Evolutionary conservation across 2,113 vertebrate genomes (phyloP).

Genomic region (Donacobius atricapilla): DNA sequence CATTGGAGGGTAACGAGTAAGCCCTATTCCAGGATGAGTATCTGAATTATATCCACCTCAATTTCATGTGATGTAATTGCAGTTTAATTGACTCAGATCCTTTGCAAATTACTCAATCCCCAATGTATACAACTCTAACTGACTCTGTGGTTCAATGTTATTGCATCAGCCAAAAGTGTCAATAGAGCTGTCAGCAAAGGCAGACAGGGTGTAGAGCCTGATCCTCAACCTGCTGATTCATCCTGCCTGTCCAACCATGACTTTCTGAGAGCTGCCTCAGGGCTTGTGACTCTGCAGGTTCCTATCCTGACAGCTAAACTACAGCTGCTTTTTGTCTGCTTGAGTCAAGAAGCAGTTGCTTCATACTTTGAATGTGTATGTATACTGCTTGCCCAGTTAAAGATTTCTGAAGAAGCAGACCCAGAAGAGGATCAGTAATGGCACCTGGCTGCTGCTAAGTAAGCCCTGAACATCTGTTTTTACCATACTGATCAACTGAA

Average conservation of each 20-base stretch:
- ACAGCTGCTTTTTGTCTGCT: neutral
- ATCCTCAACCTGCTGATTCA: neutral
- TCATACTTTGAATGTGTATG: neutral
- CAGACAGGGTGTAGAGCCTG: fast-evolving
- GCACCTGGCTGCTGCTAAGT: neutral
- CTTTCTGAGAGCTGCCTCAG: neutral
- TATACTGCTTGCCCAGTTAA: neutral
- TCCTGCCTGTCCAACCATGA: neutral
- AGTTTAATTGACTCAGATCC: conserved; percentile 1
- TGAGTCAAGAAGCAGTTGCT: neutral
- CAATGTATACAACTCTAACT: neutral
- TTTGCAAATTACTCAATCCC: neutral
- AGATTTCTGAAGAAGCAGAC: neutral
- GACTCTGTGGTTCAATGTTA: neutral
- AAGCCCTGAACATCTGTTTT: neutral
- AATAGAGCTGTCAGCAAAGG: neutral
- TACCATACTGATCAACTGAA: neutral
- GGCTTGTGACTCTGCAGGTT: neutral
- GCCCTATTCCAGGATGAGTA: neutral
- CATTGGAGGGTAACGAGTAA: neutral
- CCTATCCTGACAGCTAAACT: neutral
- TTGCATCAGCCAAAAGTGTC: neutral
- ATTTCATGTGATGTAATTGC: neutral
- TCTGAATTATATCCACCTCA: neutral
- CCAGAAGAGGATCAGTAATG: neutral